These are phyloP conservation scores for Amorpha juglandis DNA, from an alignment of 2,888 invertebrate genomes.

Conservation along the genomic window DNA sequence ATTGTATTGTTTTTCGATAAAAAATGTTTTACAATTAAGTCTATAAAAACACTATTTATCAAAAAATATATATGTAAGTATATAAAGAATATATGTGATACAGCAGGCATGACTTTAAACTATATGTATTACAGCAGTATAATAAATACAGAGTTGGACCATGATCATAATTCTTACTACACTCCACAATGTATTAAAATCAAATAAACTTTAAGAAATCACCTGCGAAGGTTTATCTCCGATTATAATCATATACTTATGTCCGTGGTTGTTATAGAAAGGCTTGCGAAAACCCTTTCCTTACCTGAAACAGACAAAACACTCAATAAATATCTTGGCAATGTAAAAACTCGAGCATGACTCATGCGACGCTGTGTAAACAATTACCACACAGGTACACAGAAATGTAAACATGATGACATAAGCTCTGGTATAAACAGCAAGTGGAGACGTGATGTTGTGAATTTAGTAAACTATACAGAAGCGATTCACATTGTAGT, in stretches of 20 bases:
- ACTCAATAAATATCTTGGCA: neutral
- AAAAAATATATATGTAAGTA: neutral
- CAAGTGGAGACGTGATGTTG: neutral
- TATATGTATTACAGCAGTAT: no score
- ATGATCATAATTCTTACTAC: no score
- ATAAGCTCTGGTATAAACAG: conserved; percentile 11
- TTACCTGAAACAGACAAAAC: conserved; percentile 19
- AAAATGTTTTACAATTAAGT: neutral
- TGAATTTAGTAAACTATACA: conserved; percentile 11
- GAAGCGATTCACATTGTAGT: neutral
- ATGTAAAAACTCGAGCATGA: neutral
- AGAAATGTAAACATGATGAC: conserved; percentile 8
- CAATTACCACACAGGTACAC: conserved; percentile 3
- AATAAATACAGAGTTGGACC: no score
- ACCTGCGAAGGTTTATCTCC: neutral
- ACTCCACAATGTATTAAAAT: no score
- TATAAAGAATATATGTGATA: neutral
- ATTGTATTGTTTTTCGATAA: neutral
- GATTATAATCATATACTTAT: neutral
- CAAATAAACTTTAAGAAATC: no score
- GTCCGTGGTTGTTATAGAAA: neutral
- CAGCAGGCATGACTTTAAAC: no score
- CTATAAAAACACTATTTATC: no score
- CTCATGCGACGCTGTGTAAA: neutral
- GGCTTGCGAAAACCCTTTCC: neutral